Conservation (phyloP, 2,113 vertebrate genomes). For the Notechis scutatus region DNA sequence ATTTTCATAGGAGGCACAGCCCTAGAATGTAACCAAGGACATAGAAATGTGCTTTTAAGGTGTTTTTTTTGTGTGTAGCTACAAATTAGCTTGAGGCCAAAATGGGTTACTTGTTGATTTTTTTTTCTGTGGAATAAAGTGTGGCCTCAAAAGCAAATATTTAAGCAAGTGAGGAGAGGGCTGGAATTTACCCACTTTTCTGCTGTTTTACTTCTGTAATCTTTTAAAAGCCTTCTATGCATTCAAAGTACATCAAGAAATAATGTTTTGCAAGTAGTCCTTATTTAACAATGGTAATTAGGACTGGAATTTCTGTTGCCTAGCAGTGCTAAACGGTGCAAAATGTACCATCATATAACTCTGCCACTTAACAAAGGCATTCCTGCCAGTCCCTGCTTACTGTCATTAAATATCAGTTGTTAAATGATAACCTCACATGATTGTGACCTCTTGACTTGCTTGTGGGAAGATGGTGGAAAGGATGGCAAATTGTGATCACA, state of each 20-base stretch:
- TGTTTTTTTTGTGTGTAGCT: not conserved
- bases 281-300: not conserved
- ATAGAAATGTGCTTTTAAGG: conserved; percentile 8
- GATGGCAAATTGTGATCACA: not conserved
- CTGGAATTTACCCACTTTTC: conserved; percentile 46
- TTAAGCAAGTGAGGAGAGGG: conserved; percentile 38
- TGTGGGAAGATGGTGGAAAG: not conserved
- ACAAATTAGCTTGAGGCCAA: not conserved
- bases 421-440: not conserved
- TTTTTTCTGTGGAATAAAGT: not conserved
- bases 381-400: not conserved
- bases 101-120: conserved; percentile 45
- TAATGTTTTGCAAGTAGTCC: not conserved
- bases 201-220: conserved; percentile 33
- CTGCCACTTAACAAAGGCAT: not conserved
- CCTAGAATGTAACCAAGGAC: not conserved
- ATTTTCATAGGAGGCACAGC: conserved; percentile 1
- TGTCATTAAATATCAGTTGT: not conserved
- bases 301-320: not conserved
- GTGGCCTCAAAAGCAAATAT: conserved; percentile 61
- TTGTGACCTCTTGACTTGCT: not conserved
- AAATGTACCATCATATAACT: not conserved
- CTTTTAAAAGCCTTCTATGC: not conserved
- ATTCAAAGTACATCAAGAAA: not conserved
- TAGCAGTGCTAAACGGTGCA: not conserved